Base-by-base conservation (phyloP, 2,797 vertebrate species). In the Lepilemur ruficaudatus region DNA sequence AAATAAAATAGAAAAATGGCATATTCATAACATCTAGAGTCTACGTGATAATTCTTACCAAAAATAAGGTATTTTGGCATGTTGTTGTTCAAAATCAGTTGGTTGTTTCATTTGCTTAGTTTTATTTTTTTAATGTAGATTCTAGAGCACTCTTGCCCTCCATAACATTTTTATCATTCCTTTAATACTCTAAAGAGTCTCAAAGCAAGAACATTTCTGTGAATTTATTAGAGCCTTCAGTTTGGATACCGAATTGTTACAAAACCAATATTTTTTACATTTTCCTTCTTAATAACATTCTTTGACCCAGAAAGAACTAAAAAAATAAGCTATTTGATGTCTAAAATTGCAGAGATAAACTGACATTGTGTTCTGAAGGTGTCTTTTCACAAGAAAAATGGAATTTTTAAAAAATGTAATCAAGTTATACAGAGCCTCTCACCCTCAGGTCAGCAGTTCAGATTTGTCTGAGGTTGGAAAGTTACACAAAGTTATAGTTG, bases 251-350 rank as follows among this genome's bases (percentile, higher is more conserved):
- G 80, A 98, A 95, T 81, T 97, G 94, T 70, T 96, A 82, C 10
- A 97, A 96, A 97, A 96, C 97, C 96, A 98, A 94, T 97, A 97
- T 96, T 98, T 98, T 98, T 98, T 97, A 98, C 97, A 98, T 97
- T 98, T 97, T 98, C 97, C 97, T 98, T 98, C 97, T 98, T 97
- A 91, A 91, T 75, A 91, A 41, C 96, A 92, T 97, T 98, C 97
- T 98, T 91, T 98, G 95, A 98, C 96, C 98, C 97, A 82, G 97
- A 96, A 87, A 75, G 96, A 97, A 96, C 86, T 89, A 59, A 46
- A 23, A 65, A 65, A 59, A 73, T 93, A 97, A 55, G 35, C 95
- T 98, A 98, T 96, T 96, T 98, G 89, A 94, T 98, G 87, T 86
- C 96, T 98, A 98, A 97, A 97, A 98, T 96, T 96, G 94, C 94